Evolutionary conservation across 2,797 vertebrate genomes (phyloP).

Genomic region (Neopelma chrysocephalum): DNA sequence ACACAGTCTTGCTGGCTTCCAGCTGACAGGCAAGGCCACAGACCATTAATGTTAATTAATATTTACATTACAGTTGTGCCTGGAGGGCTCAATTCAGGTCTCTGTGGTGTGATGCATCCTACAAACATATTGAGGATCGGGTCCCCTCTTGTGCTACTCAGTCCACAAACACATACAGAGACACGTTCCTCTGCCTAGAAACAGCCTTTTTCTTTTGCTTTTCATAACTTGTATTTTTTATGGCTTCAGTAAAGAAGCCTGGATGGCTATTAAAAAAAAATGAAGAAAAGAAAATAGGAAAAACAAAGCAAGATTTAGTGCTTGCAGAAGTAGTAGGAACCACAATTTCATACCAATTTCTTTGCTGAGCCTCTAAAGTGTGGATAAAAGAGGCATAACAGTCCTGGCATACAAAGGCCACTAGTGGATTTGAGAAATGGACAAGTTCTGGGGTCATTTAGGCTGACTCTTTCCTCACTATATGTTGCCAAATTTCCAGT

Average conservation of each 20-base stretch:
- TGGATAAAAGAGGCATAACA: background rate
- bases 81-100: constrained; percentile 22
- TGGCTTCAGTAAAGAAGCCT: constrained; percentile 35
- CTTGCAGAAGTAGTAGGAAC: background rate
- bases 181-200: background rate
- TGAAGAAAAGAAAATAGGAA: constrained; percentile 37
- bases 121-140: constrained; percentile 12
- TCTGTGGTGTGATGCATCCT: background rate
- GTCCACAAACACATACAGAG: background rate
- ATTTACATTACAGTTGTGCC: constrained; percentile 59
- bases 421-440: background rate
- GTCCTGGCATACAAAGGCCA: background rate
- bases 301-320: constrained; percentile 59
- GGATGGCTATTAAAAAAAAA: constrained; percentile 38
- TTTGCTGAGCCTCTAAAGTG: background rate
- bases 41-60: constrained; percentile 67
- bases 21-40: constrained; percentile 45
- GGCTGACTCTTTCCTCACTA: background rate
- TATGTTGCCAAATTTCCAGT: background rate
- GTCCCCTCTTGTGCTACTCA: constrained; percentile 4
- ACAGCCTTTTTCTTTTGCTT: constrained; percentile 17
- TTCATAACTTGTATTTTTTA: constrained; percentile 56
- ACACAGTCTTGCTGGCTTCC: constrained; percentile 20
- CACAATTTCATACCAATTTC: background rate
- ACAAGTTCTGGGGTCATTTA: background rate